Evolutionary conservation across 2,797 vertebrate genomes (phyloP), one percentile per base, ranked within the genome.

Genomic region (Margarornis squamiger): DNA sequence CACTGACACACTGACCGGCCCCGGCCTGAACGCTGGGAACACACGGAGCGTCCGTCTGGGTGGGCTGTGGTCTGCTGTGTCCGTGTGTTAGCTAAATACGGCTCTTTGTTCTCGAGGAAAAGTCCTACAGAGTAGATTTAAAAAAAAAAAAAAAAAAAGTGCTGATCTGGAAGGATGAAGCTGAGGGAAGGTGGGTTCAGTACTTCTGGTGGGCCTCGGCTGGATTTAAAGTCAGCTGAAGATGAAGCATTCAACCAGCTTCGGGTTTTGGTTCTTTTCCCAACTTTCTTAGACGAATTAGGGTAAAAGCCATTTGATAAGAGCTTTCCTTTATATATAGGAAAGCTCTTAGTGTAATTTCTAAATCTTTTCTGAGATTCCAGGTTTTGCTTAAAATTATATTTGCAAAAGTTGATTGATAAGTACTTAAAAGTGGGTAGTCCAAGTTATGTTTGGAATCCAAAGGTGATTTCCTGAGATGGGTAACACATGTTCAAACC

Each of bases 251-350:
- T 51, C 27, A 34, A 34, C 26, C 11, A 2, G 3, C 18, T 24
- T 63, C 24, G 26, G 10, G 6, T 2, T 61, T 91, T 29, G 11
- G 3, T 26, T 41, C 4, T 26, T 65, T 70, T 48, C 39, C 29
- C 9, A 30, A 5, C 8, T 41, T 55, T 58, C 6, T 36, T 46
- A 24, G 32, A 7, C 14, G 32, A 63, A 34, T 59, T 6, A 4
- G 2, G 3, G 8, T 62, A 20, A 39, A 79, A 66, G 5, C 20
- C 45, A 0, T 26, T 38, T 51, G 6, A n/a, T n/a, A n/a, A n/a
- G n/a, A n/a, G n/a, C 15, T 16, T 11, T 46, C 18, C 8, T 51
- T 27, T 34, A 13, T 0, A 0, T 14, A 1, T 3, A 12, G 39
- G 32, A 66, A 52, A 45, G 27, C 6, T 43, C 1, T 29, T 12